Evolutionary conservation across 2,113 vertebrate species (phyloP).

Genomic region (Calonectris borealis): DNA sequence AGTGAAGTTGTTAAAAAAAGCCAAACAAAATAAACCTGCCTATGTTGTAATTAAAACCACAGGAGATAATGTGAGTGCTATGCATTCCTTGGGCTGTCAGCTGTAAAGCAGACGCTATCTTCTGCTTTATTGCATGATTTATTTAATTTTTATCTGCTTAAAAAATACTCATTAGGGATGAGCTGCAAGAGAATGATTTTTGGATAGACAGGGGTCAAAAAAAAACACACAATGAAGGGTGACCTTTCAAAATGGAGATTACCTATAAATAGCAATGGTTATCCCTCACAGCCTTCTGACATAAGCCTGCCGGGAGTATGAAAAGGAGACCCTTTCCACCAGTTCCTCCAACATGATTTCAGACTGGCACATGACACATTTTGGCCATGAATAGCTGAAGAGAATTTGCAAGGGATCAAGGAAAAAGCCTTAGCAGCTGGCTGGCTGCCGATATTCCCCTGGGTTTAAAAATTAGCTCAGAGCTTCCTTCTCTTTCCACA

Average conservation of each 20-base stretch:
- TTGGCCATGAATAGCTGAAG: conserved; percentile 48
- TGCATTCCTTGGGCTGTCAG: neutral
- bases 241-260: conserved; percentile 73
- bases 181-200: conserved; percentile 22
- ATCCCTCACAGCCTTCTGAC: conserved; percentile 59
- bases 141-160: conserved; percentile 38
- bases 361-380: conserved; percentile 10
- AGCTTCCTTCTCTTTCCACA: conserved; percentile 22
- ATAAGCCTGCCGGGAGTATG: conserved; percentile 11
- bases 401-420: conserved; percentile 64
- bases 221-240: conserved; percentile 62
- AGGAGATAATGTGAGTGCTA: neutral
- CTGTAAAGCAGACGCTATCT: neutral
- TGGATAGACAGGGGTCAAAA: conserved; percentile 21
- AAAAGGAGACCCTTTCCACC: conserved; percentile 50
- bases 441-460: neutral
- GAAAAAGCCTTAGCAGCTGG: conserved; percentile 24
- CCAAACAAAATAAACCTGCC: neutral
- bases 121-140: neutral
- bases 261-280: conserved; percentile 75
- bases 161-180: neutral
- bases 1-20: neutral
- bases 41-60: neutral
- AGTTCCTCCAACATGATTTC: conserved; percentile 1
- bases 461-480: conserved; percentile 22